Evolutionary conservation across 37 sponge, comb jelly and placozoan species (phyloP).

Genomic region (Beroe ovata): DNA sequence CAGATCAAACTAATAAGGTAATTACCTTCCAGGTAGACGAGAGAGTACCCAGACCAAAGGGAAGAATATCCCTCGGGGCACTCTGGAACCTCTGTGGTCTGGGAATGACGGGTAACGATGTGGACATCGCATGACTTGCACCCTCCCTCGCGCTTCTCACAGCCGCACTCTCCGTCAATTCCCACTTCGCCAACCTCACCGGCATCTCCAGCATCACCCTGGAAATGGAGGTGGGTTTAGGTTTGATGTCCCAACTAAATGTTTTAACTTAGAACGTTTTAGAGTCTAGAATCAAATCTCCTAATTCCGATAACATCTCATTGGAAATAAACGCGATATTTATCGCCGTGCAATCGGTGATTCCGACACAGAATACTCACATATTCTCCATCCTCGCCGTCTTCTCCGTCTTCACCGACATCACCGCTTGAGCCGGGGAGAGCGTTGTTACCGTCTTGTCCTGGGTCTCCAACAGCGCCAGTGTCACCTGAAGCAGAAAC

Average conservation of each 20-base stretch:
- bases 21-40: constrained; percentile 43
- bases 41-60: constrained; percentile 66
- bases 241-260: no score
- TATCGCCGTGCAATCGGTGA: no score
- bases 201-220: constrained; percentile 42
- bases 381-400: constrained; percentile 62
- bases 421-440: constrained; percentile 25
- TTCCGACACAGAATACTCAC: no score
- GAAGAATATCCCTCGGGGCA: constrained; percentile 52
- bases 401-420: constrained; percentile 65
- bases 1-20: no score
- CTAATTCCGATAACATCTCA: no score
- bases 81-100: constrained; percentile 42
- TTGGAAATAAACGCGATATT: no score
- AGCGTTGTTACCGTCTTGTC: not conserved
- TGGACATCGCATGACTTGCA: constrained; percentile 49
- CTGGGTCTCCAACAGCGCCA: constrained; percentile 15
- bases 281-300: no score
- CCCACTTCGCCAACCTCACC: constrained; percentile 48
- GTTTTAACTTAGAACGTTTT: no score
- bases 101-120: constrained; percentile 52
- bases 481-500: not conserved
- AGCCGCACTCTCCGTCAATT: constrained; percentile 41
- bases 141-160: not conserved
- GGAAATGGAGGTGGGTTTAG: not conserved